Conservation (phyloP, 1,140 invertebrate genomes). For the Aphaenogaster floridana region DNA sequence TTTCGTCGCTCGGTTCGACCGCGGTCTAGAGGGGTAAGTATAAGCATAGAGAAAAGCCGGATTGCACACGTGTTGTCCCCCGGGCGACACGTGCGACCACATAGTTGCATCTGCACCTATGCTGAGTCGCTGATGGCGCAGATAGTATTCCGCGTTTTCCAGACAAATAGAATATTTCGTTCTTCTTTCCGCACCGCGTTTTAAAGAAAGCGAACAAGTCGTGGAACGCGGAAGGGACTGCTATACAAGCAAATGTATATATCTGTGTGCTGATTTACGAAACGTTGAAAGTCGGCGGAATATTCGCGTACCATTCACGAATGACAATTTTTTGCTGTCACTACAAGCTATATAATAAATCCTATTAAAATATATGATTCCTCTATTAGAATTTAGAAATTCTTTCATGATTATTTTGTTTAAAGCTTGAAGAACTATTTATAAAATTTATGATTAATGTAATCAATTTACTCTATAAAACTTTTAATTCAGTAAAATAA, state of each 20-base stretch:
- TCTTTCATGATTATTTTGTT: background rate
- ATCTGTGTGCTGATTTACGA: background rate
- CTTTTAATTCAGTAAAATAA: background rate
- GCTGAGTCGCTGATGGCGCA: constrained; percentile 35
- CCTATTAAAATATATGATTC: background rate
- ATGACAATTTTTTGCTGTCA: background rate
- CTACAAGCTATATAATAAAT: background rate
- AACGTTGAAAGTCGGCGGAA: constrained; percentile 55
- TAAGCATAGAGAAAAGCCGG: constrained; percentile 45
- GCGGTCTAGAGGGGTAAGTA: background rate
- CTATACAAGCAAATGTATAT: constrained; percentile 38
- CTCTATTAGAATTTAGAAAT: background rate
- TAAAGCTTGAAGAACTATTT: background rate
- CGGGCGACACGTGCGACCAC: constrained; percentile 37
- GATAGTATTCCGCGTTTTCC: constrained; percentile 61
- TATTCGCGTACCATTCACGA: background rate
- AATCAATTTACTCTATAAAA: background rate
- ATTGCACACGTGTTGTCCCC: constrained; percentile 41
- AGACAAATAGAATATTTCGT: constrained; percentile 73
- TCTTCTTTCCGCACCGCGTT: constrained; percentile 56
- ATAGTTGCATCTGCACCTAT: constrained; percentile 39
- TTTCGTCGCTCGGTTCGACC: constrained; percentile 31
- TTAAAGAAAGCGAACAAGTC: constrained; percentile 46
- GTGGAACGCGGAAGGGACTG: constrained; percentile 1
- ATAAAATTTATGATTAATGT: background rate